phyloP scores from a whole-genome alignment of 2,888 invertebrate genomes.

The Amiota communis region DNA sequence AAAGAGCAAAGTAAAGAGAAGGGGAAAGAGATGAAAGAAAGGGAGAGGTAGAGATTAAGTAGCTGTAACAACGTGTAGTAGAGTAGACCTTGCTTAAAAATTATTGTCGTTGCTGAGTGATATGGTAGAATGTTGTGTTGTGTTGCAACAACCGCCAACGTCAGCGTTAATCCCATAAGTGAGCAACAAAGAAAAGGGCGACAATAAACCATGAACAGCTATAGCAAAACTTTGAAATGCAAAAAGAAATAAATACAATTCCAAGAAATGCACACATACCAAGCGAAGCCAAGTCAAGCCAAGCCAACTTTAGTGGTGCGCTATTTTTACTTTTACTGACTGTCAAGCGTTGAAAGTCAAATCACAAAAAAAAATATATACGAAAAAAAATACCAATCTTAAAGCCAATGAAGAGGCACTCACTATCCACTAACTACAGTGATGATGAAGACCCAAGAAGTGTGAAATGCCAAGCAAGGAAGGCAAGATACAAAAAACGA shows the following conservation, averaged over 20 bases:
- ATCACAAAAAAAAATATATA: constrained; percentile 40
- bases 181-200: neutral
- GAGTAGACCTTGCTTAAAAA: too few relatives aligned
- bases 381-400: too few relatives aligned
- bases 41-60: too few relatives aligned
- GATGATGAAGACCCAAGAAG: constrained; percentile 16
- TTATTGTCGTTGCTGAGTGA: too few relatives aligned
- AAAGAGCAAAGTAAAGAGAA: too few relatives aligned
- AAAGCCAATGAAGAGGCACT: too few relatives aligned
- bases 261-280: constrained; percentile 56
- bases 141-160: too few relatives aligned
- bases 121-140: neutral
- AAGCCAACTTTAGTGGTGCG: constrained; percentile 16
- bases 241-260: constrained; percentile 43
- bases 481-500: neutral
- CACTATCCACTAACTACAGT: neutral
- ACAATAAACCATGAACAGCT: neutral
- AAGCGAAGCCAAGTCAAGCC: constrained; percentile 18
- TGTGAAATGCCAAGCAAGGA: constrained; percentile 36
- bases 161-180: constrained; percentile 1
- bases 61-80: too few relatives aligned
- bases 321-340: constrained; percentile 42
- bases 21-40: too few relatives aligned
- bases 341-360: constrained; percentile 48
- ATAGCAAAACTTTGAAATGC: neutral